These are phyloP conservation scores for Uropsilus gracilis DNA, from an alignment of 2,113 vertebrate species.

Conservation along the genomic window DNA sequence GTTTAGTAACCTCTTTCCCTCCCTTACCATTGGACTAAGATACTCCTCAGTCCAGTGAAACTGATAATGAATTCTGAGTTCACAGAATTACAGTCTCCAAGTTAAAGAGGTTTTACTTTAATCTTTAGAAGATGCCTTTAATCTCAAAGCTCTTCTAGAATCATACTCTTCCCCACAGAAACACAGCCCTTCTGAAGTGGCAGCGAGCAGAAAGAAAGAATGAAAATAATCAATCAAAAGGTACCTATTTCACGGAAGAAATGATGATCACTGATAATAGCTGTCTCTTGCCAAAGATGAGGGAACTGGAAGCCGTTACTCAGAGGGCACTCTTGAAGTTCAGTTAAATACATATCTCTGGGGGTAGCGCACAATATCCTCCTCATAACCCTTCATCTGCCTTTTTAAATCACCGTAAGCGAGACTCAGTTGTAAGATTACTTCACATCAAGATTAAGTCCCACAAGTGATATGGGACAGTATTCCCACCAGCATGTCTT, in stretches of 20 bases:
- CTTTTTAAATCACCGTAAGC: not conserved
- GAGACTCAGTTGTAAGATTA: not conserved
- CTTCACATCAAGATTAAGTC: not conserved
- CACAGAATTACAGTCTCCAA: not conserved
- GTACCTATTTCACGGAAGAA: not conserved
- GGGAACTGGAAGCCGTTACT: not conserved
- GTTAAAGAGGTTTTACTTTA: slow-evolving; percentile 41
- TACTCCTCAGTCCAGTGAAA: not conserved
- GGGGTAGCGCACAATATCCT: not conserved
- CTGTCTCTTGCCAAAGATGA: not conserved
- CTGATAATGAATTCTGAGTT: slow-evolving; percentile 42
- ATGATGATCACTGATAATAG: not conserved
- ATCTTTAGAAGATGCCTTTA: slow-evolving; percentile 33
- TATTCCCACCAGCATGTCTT: not conserved
- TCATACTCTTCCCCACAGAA: not conserved
- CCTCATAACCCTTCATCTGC: not conserved
- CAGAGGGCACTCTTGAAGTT: not conserved
- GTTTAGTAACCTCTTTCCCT: not conserved
- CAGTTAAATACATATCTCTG: not conserved
- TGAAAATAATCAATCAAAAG: not conserved
- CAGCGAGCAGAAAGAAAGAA: not conserved
- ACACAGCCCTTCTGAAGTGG: not conserved
- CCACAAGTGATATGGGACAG: no score
- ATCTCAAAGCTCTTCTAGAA: slow-evolving; percentile 34
- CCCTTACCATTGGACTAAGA: not conserved